These are phyloP conservation scores for Amphimedon queenslandica DNA, from an alignment of 37 sponge, comb jelly and placozoan species.

Conservation along the genomic window DNA sequence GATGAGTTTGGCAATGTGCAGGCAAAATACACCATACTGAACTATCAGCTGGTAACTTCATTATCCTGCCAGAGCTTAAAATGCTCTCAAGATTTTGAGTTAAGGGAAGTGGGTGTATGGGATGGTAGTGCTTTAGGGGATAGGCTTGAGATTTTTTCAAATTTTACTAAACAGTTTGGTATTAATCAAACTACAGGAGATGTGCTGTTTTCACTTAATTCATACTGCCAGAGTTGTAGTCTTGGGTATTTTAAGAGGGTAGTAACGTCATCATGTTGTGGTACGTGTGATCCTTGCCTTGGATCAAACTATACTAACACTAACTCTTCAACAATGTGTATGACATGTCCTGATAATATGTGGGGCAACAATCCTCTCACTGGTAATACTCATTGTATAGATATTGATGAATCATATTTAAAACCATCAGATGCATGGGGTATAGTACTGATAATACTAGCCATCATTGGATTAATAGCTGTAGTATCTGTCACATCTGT, in stretches of 20 bases:
- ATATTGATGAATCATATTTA: conserved; percentile 12
- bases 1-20: conserved; percentile 56
- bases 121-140: background rate
- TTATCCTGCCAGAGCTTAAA: background rate
- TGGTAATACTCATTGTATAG: conserved; percentile 46
- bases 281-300: conserved; percentile 61
- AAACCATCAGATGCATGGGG: background rate
- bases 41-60: conserved; percentile 27
- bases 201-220: background rate
- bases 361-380: conserved; percentile 66
- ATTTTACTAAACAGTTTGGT: conserved; percentile 46
- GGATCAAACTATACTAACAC: conserved; percentile 39
- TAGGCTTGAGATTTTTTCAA: background rate
- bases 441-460: conserved; percentile 4
- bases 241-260: conserved; percentile 29
- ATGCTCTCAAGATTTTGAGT: conserved; percentile 6
- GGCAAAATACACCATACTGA: conserved; percentile 53
- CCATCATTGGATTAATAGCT: conserved; percentile 31
- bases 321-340: conserved; percentile 22
- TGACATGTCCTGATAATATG: conserved; percentile 33
- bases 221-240: conserved; percentile 53
- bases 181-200: background rate
- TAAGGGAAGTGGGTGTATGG: conserved; percentile 30
- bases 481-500: conserved; percentile 20
- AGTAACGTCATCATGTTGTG: conserved; percentile 52